phyloP scores from a whole-genome alignment of 2,888 invertebrate species.

The Imbricaverruca yamaguchii region DNA sequence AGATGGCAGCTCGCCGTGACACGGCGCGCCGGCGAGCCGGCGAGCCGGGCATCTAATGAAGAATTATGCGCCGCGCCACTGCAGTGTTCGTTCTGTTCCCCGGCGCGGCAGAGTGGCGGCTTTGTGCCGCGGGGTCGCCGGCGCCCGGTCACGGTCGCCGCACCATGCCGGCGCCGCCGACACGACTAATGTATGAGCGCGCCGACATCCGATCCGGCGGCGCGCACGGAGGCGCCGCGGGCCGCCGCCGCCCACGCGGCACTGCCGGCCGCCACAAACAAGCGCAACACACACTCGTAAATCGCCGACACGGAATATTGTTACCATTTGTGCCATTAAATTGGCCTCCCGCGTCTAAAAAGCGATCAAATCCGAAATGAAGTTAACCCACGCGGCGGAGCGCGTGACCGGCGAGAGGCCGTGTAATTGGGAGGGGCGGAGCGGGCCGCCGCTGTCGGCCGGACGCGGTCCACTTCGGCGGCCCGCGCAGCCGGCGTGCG shows the following conservation, averaged over 20 bases:
- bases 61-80: background rate
- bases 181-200: too few relatives aligned
- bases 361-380: background rate
- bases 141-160: too few relatives aligned
- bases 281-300: background rate
- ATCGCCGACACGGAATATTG: background rate
- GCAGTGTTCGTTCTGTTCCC: background rate
- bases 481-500: too few relatives aligned
- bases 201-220: background rate
- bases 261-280: background rate
- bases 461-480: too few relatives aligned
- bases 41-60: background rate
- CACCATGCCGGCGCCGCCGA: too few relatives aligned
- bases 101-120: background rate
- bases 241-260: background rate
- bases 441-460: background rate
- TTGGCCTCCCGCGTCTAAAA: constrained; percentile 21
- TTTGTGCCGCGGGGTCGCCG: too few relatives aligned
- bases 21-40: background rate
- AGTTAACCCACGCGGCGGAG: constrained; percentile 16
- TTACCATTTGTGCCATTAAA: constrained; percentile 21
- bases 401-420: background rate
- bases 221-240: background rate
- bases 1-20: background rate
- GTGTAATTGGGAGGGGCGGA: background rate